Percentiles rank a stretch among this genome's conserved stretches.
These are phyloP conservation scores for Acanthosepion lycidas DNA, from an alignment of 2,888 invertebrate species.

Conservation along the genomic window DNA sequence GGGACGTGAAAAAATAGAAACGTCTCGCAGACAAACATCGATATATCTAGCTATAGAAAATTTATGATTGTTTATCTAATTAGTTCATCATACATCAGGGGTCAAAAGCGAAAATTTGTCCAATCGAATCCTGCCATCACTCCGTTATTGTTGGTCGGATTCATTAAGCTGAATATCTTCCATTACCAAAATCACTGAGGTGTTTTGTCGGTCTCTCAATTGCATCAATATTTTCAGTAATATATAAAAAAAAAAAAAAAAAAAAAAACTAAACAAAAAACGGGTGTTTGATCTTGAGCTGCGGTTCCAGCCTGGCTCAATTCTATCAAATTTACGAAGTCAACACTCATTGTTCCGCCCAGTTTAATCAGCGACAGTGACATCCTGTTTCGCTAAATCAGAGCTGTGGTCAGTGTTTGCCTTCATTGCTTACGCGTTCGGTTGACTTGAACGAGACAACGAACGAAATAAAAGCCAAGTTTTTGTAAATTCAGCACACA, in stretches of 20 bases:
- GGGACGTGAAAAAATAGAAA: background rate
- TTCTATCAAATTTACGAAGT: background rate
- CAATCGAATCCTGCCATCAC: background rate
- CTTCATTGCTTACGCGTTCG: too few relatives aligned
- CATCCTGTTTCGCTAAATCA: background rate
- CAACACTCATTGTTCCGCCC: background rate
- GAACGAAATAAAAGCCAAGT: too few relatives aligned
- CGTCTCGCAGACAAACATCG: background rate
- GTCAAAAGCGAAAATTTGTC: background rate
- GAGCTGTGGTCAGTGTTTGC: too few relatives aligned
- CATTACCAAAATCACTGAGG: background rate
- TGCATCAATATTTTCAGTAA: background rate
- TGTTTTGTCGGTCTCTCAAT: background rate
- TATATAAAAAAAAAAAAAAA: too few relatives aligned
- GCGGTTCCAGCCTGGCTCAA: background rate
- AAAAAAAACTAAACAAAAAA: background rate
- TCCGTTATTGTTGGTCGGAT: background rate
- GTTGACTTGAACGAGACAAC: too few relatives aligned
- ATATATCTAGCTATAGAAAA: background rate
- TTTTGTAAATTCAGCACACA: too few relatives aligned
- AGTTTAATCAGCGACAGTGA: background rate
- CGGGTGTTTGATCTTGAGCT: background rate
- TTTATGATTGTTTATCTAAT: slow-evolving; percentile 8
- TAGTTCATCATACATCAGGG: background rate
- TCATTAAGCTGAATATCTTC: background rate